Conservation (phyloP, 2,797 vertebrate genomes). For the Falco biarmicus region DNA sequence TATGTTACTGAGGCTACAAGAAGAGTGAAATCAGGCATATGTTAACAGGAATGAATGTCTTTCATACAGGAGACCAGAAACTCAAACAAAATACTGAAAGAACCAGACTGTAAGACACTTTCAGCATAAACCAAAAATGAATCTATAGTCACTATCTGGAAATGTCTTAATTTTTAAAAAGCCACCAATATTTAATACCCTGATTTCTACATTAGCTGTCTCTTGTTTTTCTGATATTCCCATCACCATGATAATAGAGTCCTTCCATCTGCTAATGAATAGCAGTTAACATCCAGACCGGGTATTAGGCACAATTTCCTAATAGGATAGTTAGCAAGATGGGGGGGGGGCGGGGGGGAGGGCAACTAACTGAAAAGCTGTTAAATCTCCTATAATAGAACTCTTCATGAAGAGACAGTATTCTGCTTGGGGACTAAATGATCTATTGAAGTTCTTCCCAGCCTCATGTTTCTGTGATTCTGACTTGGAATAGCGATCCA, state of each 20-base stretch:
- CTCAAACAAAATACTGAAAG: not conserved
- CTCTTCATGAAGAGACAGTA: not conserved
- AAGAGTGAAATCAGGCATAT: not conserved
- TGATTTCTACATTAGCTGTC: not conserved
- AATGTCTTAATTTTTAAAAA: not conserved
- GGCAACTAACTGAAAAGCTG: not conserved
- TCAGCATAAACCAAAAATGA: not conserved
- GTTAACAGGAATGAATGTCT: not conserved
- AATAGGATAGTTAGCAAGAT: not conserved
- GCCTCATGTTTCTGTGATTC: not conserved
- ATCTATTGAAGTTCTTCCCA: not conserved
- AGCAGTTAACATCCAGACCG: not conserved
- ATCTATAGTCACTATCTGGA: not conserved
- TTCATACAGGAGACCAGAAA: not conserved
- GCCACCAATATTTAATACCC: not conserved
- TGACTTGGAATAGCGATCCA: not conserved
- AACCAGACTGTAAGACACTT: not conserved
- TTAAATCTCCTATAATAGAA: not conserved
- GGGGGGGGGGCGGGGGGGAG: not conserved
- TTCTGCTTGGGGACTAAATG: not conserved
- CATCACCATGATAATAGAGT: not conserved
- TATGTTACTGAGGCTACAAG: not conserved
- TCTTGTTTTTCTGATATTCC: not conserved
- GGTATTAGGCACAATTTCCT: not conserved
- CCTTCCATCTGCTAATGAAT: not conserved